Percentiles rank a stretch among this genome's conserved stretches.
Conservation (phyloP, 2,888 invertebrate species). For the Trypoxylon attenuatum region DNA sequence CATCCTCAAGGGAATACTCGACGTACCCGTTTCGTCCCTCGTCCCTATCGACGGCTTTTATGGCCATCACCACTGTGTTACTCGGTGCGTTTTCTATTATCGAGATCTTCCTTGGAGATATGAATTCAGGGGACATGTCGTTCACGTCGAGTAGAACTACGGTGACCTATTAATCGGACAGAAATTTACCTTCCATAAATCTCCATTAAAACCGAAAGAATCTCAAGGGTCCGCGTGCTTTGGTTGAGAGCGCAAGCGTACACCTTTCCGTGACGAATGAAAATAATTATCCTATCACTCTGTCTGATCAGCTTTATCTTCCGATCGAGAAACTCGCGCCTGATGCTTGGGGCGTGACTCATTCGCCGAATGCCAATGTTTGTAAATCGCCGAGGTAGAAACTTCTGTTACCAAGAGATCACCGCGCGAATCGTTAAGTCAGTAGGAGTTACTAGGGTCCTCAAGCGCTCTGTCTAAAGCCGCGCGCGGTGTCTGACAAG, state of each 20-base stretch:
- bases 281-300: background rate
- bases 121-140: constrained; percentile 92
- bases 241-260: background rate
- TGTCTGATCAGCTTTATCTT: background rate
- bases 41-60: constrained; percentile 92
- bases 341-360: background rate
- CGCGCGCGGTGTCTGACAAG: too few relatives aligned
- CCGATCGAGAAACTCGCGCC: background rate
- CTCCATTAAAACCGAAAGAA: background rate
- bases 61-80: constrained; percentile 91
- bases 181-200: background rate
- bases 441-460: too few relatives aligned
- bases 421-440: too few relatives aligned
- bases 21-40: constrained; percentile 94
- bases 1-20: constrained; percentile 84
- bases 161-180: constrained; percentile 80
- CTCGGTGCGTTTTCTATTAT: constrained; percentile 90
- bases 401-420: too few relatives aligned
- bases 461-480: too few relatives aligned
- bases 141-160: constrained; percentile 93
- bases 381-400: too few relatives aligned
- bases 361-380: background rate
- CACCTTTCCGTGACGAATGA: background rate
- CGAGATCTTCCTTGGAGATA: constrained; percentile 85
- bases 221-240: background rate